Base-by-base conservation (phyloP, 2,888 invertebrate species). In the Ariolimax columbianus region DNA sequence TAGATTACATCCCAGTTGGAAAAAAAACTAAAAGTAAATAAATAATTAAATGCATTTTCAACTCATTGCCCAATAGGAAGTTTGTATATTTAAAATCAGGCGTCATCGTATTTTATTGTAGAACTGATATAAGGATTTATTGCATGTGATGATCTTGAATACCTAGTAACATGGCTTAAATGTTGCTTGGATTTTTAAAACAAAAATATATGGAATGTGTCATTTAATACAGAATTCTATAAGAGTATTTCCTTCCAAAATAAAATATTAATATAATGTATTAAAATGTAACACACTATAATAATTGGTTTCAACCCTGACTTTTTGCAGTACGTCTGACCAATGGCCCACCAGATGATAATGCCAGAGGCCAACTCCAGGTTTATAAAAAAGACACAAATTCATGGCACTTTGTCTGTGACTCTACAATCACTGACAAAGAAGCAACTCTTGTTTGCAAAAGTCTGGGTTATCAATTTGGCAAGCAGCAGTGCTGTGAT, bases 371-470 rank as follows among this genome's bases (percentile, higher is more conserved):
- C 30, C 63, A 63, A 19, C 63, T 75, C 4, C 82, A 75, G 33
- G n/a, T 82, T 17, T 47, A 59, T 17, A 38, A 73, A 40, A 73
- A 75, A 1, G 43, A 26, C 0, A 91, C 79, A 87, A 89, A 14
- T 85, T 87, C 38, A 87, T 87, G 87, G 33, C 91, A 91, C 38
- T 90, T 90, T 17, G 90, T 92, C 23, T 92, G 92, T 88, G 91
- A 91, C 80, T 87, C 89, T 68, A 85, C 88, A 14, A 91, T 91
- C 89, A 89, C 89, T 19, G 89, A 88, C 17, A 89, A 88, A 82
- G 91, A 91, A 84, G 91, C 92, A 0, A 86, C 88, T 7, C 90
- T 91, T 4, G 88, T 91, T 23, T 92, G 92, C 85, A 90, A 88
- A 83, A 81, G 87, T 59, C 84, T 90, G 23, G 90, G 90, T 33